A percentile compares a stretch with the other conserved stretches of the same genome.
phyloP scores from a whole-genome alignment of 2,113 vertebrate genomes.

The Clupea harengus region DNA sequence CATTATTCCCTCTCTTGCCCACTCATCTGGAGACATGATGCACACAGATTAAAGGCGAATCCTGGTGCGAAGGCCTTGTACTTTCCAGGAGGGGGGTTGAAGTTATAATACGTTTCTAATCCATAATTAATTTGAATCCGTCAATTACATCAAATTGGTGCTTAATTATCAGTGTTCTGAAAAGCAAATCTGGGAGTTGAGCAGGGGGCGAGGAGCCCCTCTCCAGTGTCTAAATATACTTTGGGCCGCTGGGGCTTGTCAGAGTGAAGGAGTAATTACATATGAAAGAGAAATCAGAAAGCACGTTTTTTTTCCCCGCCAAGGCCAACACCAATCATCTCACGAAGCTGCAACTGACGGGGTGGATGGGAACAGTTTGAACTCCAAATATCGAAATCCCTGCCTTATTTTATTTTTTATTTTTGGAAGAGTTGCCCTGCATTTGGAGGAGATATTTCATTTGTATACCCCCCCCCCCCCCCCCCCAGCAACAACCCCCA shows the following conservation, averaged over 20 bases:
- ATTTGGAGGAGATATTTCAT: background rate
- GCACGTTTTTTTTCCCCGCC: slow-evolving; percentile 2
- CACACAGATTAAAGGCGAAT: background rate
- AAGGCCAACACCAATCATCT: slow-evolving; percentile 25
- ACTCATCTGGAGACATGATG: background rate
- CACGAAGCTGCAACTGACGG: background rate
- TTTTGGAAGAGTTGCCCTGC: background rate
- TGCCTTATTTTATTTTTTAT: background rate
- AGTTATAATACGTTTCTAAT: slow-evolving; percentile 41
- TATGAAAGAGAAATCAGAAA: slow-evolving; percentile 28
- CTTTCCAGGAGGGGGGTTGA: slow-evolving; percentile 13
- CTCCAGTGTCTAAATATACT: slow-evolving; percentile 44
- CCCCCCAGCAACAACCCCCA: background rate
- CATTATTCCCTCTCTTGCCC: background rate
- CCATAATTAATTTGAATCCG: slow-evolving; percentile 49
- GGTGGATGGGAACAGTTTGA: background rate
- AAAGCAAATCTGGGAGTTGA: slow-evolving; percentile 37
- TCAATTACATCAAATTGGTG: slow-evolving; percentile 44
- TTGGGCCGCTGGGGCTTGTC: slow-evolving; percentile 30
- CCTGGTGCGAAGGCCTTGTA: slow-evolving; percentile 8
- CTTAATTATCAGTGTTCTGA: slow-evolving; percentile 45
- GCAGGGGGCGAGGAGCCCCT: slow-evolving; percentile 26
- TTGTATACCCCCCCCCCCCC: background rate
- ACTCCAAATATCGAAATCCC: background rate
- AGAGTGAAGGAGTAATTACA: slow-evolving; percentile 51